Percentiles rank a stretch among this genome's conserved stretches.
These are phyloP conservation scores for Ommatoiulus sabulosus DNA, from an alignment of 2,888 invertebrate species.

Conservation along the genomic window DNA sequence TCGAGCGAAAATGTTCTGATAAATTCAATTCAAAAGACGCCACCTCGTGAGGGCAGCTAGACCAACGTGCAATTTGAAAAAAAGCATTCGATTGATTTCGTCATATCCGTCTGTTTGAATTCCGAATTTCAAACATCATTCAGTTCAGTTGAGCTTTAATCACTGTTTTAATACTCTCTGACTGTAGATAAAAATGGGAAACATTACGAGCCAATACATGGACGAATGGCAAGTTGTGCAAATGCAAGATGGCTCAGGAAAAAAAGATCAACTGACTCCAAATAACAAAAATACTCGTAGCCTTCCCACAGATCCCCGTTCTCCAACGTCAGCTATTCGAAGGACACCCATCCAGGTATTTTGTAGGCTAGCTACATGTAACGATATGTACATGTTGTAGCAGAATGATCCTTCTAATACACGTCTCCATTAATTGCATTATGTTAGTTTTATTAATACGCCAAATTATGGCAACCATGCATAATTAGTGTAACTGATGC, in stretches of 20 bases:
- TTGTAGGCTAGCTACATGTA: not conserved
- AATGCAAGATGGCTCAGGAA: not conserved
- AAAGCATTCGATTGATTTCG: no score
- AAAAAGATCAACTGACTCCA: not conserved
- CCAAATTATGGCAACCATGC: no score
- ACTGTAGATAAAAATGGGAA: constrained; percentile 37
- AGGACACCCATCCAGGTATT: constrained; percentile 54
- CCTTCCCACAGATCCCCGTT: constrained; percentile 48
- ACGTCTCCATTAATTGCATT: not conserved
- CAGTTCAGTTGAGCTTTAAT: not conserved
- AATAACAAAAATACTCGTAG: not conserved
- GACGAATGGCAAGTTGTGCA: not conserved
- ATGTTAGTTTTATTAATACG: not conserved
- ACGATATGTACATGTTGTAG: not conserved
- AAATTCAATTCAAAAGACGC: no score
- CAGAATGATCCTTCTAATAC: not conserved
- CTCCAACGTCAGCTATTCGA: constrained; percentile 46
- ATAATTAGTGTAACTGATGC: no score
- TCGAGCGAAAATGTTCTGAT: no score
- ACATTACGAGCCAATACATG: constrained; percentile 37
- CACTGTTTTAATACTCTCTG: no score
- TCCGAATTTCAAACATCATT: not conserved
- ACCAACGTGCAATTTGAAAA: no score
- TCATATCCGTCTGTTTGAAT: no score
- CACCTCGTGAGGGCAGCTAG: no score